Percentiles rank a stretch among this genome's conserved stretches.
These are phyloP conservation scores for Petrosia ficiformis DNA, from an alignment of 37 sponge, comb jelly and placozoan genomes.

Conservation along the genomic window DNA sequence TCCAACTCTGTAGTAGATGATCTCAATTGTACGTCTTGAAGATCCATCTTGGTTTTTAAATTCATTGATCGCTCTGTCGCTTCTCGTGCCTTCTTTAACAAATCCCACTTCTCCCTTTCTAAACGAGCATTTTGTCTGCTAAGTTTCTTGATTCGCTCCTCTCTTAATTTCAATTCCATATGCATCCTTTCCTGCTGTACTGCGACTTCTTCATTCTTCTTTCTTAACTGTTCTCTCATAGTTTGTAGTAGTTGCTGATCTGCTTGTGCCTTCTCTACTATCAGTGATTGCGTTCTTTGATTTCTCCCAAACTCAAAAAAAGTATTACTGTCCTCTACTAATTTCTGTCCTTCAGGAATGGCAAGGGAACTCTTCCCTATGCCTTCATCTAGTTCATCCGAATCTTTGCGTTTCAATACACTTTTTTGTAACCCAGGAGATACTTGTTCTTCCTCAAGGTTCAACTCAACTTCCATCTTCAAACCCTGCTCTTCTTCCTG, in stretches of 20 bases:
- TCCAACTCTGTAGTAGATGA: constrained; percentile 25
- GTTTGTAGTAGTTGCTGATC: constrained; percentile 5
- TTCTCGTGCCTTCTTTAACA: constrained; percentile 78
- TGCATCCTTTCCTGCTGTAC: neutral
- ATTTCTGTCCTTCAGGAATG: neutral
- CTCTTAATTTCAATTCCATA: constrained; percentile 27
- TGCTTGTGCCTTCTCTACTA: neutral
- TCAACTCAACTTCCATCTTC: no score
- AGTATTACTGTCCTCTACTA: neutral
- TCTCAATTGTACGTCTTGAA: constrained; percentile 28
- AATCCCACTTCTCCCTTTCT: constrained; percentile 90
- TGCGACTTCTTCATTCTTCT: constrained; percentile 40
- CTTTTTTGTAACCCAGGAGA: neutral
- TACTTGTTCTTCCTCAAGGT: no score
- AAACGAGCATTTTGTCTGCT: constrained; percentile 43
- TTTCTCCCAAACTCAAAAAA: neutral
- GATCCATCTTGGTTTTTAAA: constrained; percentile 53
- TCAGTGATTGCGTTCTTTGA: neutral
- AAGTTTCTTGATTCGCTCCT: constrained; percentile 55
- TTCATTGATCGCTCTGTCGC: constrained; percentile 59
- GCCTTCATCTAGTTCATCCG: neutral
- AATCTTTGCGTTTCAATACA: neutral
- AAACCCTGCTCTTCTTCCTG: neutral
- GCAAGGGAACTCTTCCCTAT: neutral
- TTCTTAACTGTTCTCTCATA: constrained; percentile 6